These are phyloP conservation scores for Poliocrania exsul DNA, from an alignment of 2,797 vertebrate genomes.

Conservation along the genomic window DNA sequence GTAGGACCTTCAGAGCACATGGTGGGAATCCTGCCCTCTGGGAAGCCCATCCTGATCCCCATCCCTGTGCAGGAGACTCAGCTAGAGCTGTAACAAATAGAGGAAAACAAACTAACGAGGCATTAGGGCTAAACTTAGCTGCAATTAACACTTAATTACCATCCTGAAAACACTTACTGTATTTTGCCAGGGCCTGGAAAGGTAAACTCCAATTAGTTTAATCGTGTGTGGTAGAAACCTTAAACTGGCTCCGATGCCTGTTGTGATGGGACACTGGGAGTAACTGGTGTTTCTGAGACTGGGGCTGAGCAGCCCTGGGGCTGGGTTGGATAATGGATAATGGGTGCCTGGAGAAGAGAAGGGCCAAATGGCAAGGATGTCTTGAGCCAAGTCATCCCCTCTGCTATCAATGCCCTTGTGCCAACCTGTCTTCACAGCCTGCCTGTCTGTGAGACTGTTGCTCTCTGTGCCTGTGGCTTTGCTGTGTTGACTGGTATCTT, in stretches of 20 bases:
- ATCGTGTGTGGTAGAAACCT: constrained; percentile 21
- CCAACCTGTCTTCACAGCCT: not conserved
- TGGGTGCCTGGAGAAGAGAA: not conserved
- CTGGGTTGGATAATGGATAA: not conserved
- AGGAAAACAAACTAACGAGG: constrained; percentile 69
- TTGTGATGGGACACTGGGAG: not conserved
- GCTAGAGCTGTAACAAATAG: constrained; percentile 36
- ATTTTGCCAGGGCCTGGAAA: constrained; percentile 47
- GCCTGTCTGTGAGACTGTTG: not conserved
- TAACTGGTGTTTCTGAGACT: not conserved
- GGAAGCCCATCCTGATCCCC: constrained; percentile 23
- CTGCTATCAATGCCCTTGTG: not conserved
- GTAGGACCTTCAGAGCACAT: not conserved
- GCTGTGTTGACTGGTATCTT: not conserved
- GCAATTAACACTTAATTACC: constrained; percentile 67
- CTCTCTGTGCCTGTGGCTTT: not conserved
- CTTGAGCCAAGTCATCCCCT: not conserved
- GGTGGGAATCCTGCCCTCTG: not conserved
- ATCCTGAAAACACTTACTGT: constrained; percentile 60
- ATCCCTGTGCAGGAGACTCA: not conserved
- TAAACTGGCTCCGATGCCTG: not conserved
- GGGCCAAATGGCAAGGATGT: not conserved
- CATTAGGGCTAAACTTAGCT: constrained; percentile 70
- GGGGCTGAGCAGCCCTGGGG: not conserved
- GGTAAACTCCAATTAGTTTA: constrained; percentile 44